phyloP scores from a whole-genome alignment of 2,797 vertebrate species.

The Sebastes minor region DNA sequence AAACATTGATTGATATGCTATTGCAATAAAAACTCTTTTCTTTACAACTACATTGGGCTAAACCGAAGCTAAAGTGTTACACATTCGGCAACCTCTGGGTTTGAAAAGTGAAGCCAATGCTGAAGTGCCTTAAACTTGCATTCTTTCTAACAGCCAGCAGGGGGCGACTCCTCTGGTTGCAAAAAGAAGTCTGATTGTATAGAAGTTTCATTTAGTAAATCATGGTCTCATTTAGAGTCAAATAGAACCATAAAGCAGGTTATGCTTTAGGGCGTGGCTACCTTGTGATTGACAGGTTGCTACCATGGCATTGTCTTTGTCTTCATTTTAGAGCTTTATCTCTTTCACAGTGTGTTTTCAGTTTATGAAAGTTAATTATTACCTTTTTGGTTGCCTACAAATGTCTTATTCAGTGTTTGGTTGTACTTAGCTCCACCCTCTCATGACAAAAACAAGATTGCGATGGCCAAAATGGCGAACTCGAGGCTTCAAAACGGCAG shows the following conservation, averaged over 20 bases:
- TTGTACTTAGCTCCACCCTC: no score
- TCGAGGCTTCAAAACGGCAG: background rate
- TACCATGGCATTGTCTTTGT: no score
- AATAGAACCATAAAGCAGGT: no score
- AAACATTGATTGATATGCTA: background rate
- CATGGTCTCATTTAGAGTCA: fast-evolving
- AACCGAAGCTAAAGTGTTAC: background rate
- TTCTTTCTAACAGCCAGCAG: background rate
- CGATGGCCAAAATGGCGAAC: no score
- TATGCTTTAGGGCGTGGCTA: no score
- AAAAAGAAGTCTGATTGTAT: background rate
- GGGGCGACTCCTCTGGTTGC: background rate
- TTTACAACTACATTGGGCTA: background rate
- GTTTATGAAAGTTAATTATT: no score
- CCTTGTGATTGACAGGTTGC: no score
- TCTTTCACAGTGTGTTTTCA: no score
- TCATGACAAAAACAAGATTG: no score
- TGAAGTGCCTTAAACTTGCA: background rate
- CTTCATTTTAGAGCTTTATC: no score
- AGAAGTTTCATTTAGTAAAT: background rate
- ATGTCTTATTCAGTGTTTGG: no score
- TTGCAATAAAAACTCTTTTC: background rate
- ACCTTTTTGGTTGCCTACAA: no score
- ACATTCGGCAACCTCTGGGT: fast-evolving
- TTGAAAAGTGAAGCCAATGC: background rate